A percentile compares a stretch with the other conserved stretches of the same genome.
Conservation (phyloP, 2,888 invertebrate genomes). For the Antitype chi region DNA sequence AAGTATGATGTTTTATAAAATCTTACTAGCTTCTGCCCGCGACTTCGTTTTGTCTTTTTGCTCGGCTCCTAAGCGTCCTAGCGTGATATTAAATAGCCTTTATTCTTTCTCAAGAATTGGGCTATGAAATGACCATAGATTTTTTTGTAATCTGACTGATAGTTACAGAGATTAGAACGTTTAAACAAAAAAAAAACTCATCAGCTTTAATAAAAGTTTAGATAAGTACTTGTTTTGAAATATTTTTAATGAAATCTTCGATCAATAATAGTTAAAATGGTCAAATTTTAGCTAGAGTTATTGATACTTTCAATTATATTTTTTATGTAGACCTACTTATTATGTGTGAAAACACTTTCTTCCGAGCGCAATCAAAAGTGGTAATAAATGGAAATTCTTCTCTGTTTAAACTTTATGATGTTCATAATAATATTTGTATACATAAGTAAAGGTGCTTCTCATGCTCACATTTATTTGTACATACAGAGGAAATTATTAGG, state of each 20-base stretch:
- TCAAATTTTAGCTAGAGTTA: background rate
- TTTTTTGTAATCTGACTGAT: no score
- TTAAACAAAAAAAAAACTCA: no score
- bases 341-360: no score
- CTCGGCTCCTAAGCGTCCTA: no score
- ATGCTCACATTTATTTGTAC: background rate
- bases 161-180: no score
- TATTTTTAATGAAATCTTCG: background rate
- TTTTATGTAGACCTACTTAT: background rate
- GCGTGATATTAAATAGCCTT: no score
- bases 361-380: background rate
- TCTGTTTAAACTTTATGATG: background rate
- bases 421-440: background rate
- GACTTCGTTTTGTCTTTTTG: no score
- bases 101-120: no score
- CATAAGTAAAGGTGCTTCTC: background rate
- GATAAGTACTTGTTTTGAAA: background rate
- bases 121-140: no score
- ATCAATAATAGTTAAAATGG: no score
- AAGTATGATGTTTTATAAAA: conserved; percentile 1
- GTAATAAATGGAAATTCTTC: background rate
- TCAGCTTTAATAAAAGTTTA: no score
- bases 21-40: background rate
- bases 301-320: background rate
- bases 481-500: background rate